Evolutionary conservation across 2,888 invertebrate species (phyloP).

Genomic region (Drosophila parthenogenetica): DNA sequence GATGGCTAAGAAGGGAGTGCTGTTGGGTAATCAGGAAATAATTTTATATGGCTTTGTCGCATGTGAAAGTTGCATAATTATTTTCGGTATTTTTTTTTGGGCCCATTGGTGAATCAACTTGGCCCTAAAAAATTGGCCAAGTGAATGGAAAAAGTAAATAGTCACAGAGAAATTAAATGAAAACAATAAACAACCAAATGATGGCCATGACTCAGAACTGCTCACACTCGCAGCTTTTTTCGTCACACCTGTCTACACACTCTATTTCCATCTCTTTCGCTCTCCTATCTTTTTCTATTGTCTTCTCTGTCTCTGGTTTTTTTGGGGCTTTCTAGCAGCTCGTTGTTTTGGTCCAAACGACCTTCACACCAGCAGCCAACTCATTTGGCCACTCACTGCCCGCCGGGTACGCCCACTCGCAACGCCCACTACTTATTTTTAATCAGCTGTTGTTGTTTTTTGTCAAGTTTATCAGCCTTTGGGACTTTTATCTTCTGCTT

Average conservation of each 20-base stretch:
- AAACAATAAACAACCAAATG: slow-evolving; percentile 20
- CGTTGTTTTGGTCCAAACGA: slow-evolving; percentile 27
- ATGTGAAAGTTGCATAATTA: slow-evolving; percentile 63
- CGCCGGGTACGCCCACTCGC: slow-evolving; percentile 17
- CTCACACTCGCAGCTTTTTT: slow-evolving; percentile 10
- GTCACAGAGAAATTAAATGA: slow-evolving; percentile 4
- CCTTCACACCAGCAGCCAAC: slow-evolving; percentile 42
- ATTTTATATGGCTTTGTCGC: slow-evolving; percentile 68
- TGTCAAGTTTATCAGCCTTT: slow-evolving; percentile 37
- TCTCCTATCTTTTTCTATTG: not conserved
- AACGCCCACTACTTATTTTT: slow-evolving; percentile 9
- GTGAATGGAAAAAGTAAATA: slow-evolving; percentile 19
- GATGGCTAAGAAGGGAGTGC: not conserved
- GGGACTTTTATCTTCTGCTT: slow-evolving; percentile 12
- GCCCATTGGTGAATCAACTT: slow-evolving; percentile 47
- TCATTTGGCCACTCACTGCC: slow-evolving; percentile 20
- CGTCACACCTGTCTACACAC: slow-evolving; percentile 24
- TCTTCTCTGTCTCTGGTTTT: not conserved
- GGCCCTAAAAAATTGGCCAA: slow-evolving; percentile 34
- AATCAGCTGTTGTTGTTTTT: slow-evolving; percentile 28
- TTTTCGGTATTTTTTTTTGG: slow-evolving; percentile 10
- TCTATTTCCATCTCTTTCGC: not conserved
- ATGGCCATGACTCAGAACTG: slow-evolving; percentile 41
- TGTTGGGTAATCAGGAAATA: slow-evolving; percentile 59
- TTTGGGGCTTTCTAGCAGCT: slow-evolving; percentile 4